phyloP scores from a whole-genome alignment of 2,113 vertebrate genomes.

The Silurus asotus region DNA sequence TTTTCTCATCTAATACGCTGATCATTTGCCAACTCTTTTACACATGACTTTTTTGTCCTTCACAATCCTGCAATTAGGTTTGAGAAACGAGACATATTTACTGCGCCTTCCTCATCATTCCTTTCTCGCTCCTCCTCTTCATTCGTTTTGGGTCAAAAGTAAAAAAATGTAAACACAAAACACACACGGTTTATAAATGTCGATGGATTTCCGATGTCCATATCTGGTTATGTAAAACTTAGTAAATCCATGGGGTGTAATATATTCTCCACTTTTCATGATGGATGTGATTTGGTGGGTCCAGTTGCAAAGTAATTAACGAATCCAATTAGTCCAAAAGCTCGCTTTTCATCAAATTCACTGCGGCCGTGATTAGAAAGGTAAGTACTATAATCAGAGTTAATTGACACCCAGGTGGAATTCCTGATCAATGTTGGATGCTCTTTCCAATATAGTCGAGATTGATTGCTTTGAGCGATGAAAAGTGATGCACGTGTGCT shows the following conservation, averaged over 20 bases:
- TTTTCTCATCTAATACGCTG: constrained; percentile 46
- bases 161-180: not conserved
- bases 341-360: not conserved
- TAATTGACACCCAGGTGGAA: constrained; percentile 17
- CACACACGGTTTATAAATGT: not conserved
- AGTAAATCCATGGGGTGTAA: not conserved
- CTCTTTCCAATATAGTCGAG: not conserved
- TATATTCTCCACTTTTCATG: not conserved
- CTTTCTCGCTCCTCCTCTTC: not conserved
- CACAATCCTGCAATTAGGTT: constrained; percentile 48
- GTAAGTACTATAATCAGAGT: constrained; percentile 13
- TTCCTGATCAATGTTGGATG: not conserved
- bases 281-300: not conserved
- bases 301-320: not conserved
- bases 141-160: not conserved
- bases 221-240: not conserved
- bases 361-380: not conserved
- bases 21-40: constrained; percentile 41
- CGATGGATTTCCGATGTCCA: not conserved
- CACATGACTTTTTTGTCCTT: constrained; percentile 49
- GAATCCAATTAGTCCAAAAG: constrained; percentile 9
- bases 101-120: not conserved
- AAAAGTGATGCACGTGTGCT: not conserved
- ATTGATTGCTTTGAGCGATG: not conserved
- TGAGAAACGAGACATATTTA: constrained; percentile 28